Base-by-base conservation (phyloP, 1,140 invertebrate genomes). In the Latrodectus geometricus region DNA sequence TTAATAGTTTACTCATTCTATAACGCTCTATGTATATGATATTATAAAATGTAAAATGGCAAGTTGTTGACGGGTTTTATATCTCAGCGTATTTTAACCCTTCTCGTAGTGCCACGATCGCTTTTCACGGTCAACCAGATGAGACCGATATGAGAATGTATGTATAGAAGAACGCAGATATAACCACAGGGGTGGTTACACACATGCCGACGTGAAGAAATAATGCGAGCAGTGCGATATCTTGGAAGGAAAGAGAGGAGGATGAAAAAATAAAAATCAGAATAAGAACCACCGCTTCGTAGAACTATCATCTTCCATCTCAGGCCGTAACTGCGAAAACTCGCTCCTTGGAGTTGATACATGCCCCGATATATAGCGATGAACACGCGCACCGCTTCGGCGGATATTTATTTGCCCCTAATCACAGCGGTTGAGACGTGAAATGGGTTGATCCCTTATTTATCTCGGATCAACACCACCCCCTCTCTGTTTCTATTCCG, bases 401-500 rank as follows among this genome's bases (percentile, higher is more conserved):
- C 23, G 49, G 66, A 70, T 80, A 80, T 70, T 78, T 78, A 78
- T 78, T 80, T 70, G 48, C 17, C 66, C 48, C 49, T 78, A 80
- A 80, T 80, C 78, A 48, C 68, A 70, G 61, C 66, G n/a, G 66
- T 70, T 80, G 78, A 80, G 68, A 80, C 66, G 49, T 54, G 66
- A 70, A 70, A 21, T 21, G 20, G 66, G 66, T 70, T 70, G 78
- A 80, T 69, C 78, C 21, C 21, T 74, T 73, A 74, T 83, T 74
- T 83, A 83, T 83, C 80, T 83, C 70, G 73, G 54, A 83, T 83
- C 79, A 78, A 78, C 61, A 76, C 74, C 54, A 75, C 77, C 35
- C 17, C 76, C 9, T 35, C 20, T 15, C 66, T 70, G 4, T 54
- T 8, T 17, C 17, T 12, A 23, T 9, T 15, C 21, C 65, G 21